Conservation (phyloP, 35 echinoderm and acorn worm species). For the Lytechinus variegatus region DNA sequence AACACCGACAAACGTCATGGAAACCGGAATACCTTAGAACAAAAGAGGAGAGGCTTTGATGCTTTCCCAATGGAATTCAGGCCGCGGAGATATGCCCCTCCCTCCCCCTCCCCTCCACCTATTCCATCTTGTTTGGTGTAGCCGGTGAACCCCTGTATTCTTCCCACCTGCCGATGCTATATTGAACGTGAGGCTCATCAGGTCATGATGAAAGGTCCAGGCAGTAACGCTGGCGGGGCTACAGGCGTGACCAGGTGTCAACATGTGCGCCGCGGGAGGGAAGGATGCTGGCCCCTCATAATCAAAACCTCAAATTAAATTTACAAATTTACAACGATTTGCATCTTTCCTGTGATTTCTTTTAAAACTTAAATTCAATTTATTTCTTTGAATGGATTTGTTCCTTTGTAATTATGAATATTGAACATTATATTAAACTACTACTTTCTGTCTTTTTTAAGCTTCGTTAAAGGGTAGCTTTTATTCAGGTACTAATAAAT, state of each 20-base stretch:
- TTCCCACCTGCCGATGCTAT: background rate
- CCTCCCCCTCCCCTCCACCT: background rate
- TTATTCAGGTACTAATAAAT: too few species aligned
- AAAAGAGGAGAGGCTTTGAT: background rate
- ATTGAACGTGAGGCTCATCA: background rate
- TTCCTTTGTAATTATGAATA: too few species aligned
- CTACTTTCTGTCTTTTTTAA: too few species aligned
- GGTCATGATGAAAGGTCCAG: conserved; percentile 12
- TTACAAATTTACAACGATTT: background rate
- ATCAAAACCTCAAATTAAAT: background rate
- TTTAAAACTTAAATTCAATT: background rate
- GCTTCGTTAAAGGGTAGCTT: too few species aligned
- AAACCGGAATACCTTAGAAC: background rate
- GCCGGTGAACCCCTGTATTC: background rate
- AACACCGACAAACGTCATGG: background rate
- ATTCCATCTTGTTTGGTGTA: background rate
- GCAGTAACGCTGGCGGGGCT: background rate
- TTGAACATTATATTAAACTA: too few species aligned
- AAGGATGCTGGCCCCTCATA: background rate
- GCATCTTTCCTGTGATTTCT: background rate
- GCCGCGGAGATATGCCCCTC: background rate
- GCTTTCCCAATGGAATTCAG: background rate
- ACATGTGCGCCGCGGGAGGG: background rate
- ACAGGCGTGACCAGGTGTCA: conserved; percentile 35
- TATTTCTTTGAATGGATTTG: background rate